Evolutionary conservation across 2,113 vertebrate species (phyloP).

Genomic region (Paradoxurus hermaphroditus): DNA sequence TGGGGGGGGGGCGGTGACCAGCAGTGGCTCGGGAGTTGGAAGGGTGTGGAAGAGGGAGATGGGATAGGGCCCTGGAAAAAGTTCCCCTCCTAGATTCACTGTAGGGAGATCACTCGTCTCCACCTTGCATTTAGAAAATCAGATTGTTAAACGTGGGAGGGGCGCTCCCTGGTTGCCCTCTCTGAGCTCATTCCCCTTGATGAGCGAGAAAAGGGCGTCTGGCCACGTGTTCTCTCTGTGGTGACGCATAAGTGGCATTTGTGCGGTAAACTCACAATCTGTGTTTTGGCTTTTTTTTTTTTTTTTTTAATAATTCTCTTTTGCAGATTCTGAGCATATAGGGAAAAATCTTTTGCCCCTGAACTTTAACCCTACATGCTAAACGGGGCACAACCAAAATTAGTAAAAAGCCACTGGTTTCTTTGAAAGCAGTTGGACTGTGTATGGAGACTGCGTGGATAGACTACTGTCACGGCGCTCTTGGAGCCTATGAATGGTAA

Average conservation of each 20-base stretch:
- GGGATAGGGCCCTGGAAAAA: not conserved
- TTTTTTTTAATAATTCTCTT: not conserved
- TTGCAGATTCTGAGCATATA: slow-evolving; percentile 17
- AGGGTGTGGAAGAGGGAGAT: not conserved
- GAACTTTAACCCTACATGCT: not conserved
- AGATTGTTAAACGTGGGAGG: not conserved
- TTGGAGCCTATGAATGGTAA: not conserved
- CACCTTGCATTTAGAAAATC: not conserved
- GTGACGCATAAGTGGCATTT: not conserved
- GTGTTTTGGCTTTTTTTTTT: not conserved
- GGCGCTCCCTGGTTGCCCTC: accelerated
- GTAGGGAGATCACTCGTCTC: not conserved
- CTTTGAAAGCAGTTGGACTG: not conserved
- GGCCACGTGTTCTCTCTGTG: not conserved
- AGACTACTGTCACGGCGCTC: not conserved
- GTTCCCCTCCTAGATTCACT: not conserved
- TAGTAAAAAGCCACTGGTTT: not conserved
- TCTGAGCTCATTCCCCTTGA: not conserved
- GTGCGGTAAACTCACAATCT: not conserved
- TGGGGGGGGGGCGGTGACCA: no score
- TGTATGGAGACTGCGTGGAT: not conserved
- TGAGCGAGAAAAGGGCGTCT: not conserved
- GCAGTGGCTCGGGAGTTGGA: not conserved
- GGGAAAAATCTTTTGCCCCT: not conserved
- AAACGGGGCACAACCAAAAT: not conserved